These are phyloP conservation scores for Ophioninae sp. DNA, from an alignment of 2,888 invertebrate genomes.

Conservation along the genomic window DNA sequence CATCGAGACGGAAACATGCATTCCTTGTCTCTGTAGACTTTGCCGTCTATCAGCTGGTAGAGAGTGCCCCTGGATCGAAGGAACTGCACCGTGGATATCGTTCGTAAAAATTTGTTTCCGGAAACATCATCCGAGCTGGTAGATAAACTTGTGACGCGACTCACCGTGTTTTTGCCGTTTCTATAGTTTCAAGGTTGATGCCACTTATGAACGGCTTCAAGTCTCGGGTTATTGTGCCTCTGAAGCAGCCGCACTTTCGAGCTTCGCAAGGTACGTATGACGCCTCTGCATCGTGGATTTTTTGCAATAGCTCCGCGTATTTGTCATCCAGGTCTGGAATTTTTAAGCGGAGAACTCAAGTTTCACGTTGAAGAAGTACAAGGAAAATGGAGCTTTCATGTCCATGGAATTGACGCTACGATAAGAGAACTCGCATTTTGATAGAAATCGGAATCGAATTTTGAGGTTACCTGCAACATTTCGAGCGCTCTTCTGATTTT, in stretches of 20 bases:
- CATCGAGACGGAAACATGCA: constrained; percentile 97
- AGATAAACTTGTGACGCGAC: constrained; percentile 4
- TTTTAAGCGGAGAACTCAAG: no score
- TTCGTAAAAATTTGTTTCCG: not conserved
- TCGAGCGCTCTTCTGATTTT: constrained; percentile 15
- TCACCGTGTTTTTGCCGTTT: constrained; percentile 81
- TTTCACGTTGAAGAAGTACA: not conserved
- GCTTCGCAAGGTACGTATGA: constrained; percentile 83
- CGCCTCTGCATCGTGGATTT: constrained; percentile 82
- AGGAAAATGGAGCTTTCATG: not conserved
- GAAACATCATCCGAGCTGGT: not conserved
- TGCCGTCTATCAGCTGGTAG: constrained; percentile 92
- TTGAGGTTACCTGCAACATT: constrained; percentile 65
- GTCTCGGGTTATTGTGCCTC: constrained; percentile 86
- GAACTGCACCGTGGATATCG: constrained; percentile 2
- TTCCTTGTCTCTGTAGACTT: constrained; percentile 90
- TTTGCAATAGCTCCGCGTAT: constrained; percentile 79
- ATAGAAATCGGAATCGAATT: not conserved
- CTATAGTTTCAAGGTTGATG: constrained; percentile 86
- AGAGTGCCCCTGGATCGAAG: constrained; percentile 84
- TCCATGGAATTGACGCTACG: no score
- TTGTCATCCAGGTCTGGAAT: constrained; percentile 82
- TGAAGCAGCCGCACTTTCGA: constrained; percentile 86
- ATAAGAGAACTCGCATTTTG: not conserved
- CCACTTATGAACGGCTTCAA: constrained; percentile 87